Conservation (phyloP, 2,113 vertebrate species). For the Dissostichus mawsoni region DNA sequence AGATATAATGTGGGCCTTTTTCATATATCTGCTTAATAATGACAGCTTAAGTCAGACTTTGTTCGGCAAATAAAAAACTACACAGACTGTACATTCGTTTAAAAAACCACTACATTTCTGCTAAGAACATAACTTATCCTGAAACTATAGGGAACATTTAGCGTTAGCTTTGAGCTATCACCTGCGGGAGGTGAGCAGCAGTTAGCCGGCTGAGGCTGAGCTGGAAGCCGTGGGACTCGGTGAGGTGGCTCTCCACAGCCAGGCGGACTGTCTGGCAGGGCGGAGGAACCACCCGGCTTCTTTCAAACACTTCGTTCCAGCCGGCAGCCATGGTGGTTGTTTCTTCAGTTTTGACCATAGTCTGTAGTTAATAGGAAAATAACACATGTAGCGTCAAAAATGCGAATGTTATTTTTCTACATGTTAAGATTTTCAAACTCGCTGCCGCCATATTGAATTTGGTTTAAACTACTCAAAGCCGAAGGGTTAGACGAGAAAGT, state of each 20-base stretch:
- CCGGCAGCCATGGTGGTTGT: slow-evolving; percentile 63
- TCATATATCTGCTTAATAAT: not conserved
- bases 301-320: slow-evolving; percentile 84
- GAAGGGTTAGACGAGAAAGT: not conserved
- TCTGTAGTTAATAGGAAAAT: not conserved
- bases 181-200: slow-evolving; percentile 83
- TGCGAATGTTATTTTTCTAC: not conserved
- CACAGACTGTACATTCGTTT: not conserved
- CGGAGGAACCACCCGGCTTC: slow-evolving; percentile 78
- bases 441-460: slow-evolving; percentile 72
- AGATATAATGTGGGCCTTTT: not conserved
- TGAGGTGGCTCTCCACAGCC: slow-evolving; percentile 56
- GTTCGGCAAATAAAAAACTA: not conserved
- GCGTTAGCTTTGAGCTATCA: slow-evolving; percentile 61
- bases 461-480: slow-evolving; percentile 12
- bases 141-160: not conserved
- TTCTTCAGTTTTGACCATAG: slow-evolving; percentile 51
- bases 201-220: slow-evolving; percentile 83
- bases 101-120: not conserved
- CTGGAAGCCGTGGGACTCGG: slow-evolving; percentile 80
- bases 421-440: slow-evolving; percentile 40
- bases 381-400: not conserved
- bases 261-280: slow-evolving; percentile 80
- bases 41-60: not conserved
- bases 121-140: not conserved